Evolutionary conservation across 1,140 invertebrate genomes (phyloP).

Genomic region (Plectus sambesii): DNA sequence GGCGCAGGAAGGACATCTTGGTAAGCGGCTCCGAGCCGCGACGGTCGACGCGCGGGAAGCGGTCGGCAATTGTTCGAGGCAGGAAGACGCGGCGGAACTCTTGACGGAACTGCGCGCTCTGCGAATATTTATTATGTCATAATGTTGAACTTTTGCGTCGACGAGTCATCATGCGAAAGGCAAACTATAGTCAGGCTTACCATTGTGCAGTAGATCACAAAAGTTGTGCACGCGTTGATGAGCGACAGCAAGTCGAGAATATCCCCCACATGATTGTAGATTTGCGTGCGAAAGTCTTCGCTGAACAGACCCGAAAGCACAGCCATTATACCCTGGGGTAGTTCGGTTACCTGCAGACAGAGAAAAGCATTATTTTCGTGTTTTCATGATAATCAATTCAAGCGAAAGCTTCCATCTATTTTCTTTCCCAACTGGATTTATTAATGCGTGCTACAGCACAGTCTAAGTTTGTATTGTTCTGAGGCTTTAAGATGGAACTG

Average conservation of each 20-base stretch:
- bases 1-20: constrained; percentile 9
- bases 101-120: constrained; percentile 13
- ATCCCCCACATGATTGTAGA: constrained; percentile 37
- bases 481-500: too few species aligned
- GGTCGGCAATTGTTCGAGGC: constrained; percentile 21
- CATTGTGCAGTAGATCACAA: constrained; percentile 45
- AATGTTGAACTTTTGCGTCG: too few species aligned
- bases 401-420: too few species aligned
- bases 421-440: too few species aligned
- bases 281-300: constrained; percentile 27
- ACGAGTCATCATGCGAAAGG: too few species aligned
- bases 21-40: constrained; percentile 14
- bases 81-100: constrained; percentile 43
- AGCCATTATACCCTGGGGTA: constrained; percentile 36
- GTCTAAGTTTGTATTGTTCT: too few species aligned
- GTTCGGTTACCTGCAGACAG: neutral
- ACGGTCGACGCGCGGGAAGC: constrained; percentile 9
- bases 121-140: constrained; percentile 7
- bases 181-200: constrained; percentile 22
- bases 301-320: constrained; percentile 35
- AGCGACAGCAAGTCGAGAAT: constrained; percentile 42
- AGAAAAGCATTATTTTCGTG: too few species aligned
- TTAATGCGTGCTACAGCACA: too few species aligned
- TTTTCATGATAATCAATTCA: too few species aligned
- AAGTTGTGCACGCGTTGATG: constrained; percentile 37